Base-by-base conservation (phyloP, 2,888 invertebrate species). In the Serrognathus titanus region DNA sequence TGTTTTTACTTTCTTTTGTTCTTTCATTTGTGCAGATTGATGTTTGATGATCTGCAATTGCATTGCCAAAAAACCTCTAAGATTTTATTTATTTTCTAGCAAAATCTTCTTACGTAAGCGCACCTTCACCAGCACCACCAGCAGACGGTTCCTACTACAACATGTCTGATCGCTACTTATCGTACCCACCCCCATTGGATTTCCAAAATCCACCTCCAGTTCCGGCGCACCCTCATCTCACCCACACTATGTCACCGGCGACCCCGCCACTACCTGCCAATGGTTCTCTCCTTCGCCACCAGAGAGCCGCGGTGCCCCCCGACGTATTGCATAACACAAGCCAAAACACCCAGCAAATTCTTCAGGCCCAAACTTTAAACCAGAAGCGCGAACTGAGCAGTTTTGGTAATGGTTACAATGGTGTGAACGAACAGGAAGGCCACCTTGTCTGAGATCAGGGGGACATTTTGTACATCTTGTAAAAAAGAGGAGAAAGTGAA, bases 131-230 rank as follows among this genome's bases (percentile, higher is more conserved):
- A 39, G 87, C 89, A 75, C 88, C 88, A 2, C 89, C 89, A 0
- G 81, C 88, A 35, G 89, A 89, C 71, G 90, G 89, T 48, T 87
- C 89, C 38, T 90, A 89, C 73, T 90, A 88, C 80, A 90, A 90
- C 75, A 89, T 89, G 85, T 88, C 89, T 2, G 89, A 90, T 60
- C 81, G 90, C 69, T 92, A 91, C 75, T 81, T 91, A 54, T 90
- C 90, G 1, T 91, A 90, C 77, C 90, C 91, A 36, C 90, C 90
- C 0, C 80, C 87, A 24, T 80, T 86, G 72, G 86, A 86, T 71
- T 86, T 85, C 38, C 85, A 85, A 41, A 79, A 78, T 62, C 80
- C 80, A 63, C 81, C 81, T 41, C 80, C 79, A 0, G 65, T 69
- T 24, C 68, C 81, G 79, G 58, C 69, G 79, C 81, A 41, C 71